Conservation (phyloP, 2,888 invertebrate species). For the Aplocera efformata region DNA sequence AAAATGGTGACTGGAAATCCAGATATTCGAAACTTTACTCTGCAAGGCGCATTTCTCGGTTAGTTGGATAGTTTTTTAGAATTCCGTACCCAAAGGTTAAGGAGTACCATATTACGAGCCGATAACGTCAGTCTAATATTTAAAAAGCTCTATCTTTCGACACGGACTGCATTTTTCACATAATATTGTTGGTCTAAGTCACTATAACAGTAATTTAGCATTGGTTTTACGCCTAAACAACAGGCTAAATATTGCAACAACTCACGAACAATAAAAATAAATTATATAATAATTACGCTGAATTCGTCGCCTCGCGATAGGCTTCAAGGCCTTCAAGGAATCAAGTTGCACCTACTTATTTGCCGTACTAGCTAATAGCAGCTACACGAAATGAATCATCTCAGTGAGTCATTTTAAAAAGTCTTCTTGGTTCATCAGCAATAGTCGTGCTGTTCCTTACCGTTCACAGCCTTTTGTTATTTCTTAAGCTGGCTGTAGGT, state of each 20-base stretch:
- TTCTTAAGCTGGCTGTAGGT: neutral
- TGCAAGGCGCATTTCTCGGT: conserved; percentile 43
- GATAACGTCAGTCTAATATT: too few species aligned
- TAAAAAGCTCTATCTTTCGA: too few species aligned
- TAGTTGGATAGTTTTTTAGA: too few species aligned
- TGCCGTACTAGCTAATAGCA: conserved; percentile 8
- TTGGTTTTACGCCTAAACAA: too few species aligned
- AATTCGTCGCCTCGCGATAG: conserved; percentile 37
- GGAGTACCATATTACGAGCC: too few species aligned
- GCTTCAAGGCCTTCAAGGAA: conserved; percentile 48
- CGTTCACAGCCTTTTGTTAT: neutral
- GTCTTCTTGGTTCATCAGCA: conserved; percentile 11
- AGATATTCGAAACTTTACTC: conserved; percentile 66
- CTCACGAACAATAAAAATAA: conserved; percentile 16
- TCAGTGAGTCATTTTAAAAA: conserved; percentile 12
- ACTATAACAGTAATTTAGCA: too few species aligned
- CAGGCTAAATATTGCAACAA: neutral
- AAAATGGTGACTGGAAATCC: conserved; percentile 57
- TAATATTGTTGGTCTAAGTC: too few species aligned
- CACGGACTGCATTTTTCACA: too few species aligned
- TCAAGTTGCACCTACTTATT: conserved; percentile 36
- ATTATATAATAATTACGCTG: conserved; percentile 20
- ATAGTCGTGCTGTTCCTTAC: neutral
- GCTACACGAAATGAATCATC: conserved; percentile 18
- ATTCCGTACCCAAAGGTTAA: too few species aligned